A percentile compares a stretch with the other conserved stretches of the same genome.
Conservation (phyloP, 1,140 invertebrate species). For the Hypothenemus hampei region DNA sequence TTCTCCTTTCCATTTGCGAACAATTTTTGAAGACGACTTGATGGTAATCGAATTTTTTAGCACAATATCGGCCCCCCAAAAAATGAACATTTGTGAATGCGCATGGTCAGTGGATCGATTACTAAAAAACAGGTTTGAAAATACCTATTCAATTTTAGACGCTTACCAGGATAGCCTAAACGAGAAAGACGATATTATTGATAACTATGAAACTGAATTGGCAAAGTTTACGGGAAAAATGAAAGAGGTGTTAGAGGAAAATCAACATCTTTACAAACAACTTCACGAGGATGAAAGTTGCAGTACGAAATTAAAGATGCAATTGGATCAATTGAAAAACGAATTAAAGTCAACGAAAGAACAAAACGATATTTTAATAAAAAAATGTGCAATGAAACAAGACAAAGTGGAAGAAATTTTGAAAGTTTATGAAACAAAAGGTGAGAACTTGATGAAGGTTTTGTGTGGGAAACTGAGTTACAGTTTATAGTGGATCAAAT, state of each 20-base stretch:
- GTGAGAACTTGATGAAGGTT: constrained; percentile 28
- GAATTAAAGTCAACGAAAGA: constrained; percentile 56
- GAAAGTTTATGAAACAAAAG: constrained; percentile 55
- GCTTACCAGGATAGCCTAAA: constrained; percentile 61
- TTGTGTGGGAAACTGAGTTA: too few relatives aligned
- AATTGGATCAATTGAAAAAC: constrained; percentile 44
- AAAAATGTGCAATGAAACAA: constrained; percentile 51
- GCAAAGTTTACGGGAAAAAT: constrained; percentile 56
- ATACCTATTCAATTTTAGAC: constrained; percentile 52
- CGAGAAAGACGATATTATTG: constrained; percentile 62
- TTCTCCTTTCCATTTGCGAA: too few relatives aligned
- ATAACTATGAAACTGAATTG: constrained; percentile 56
- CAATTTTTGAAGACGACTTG: too few relatives aligned
- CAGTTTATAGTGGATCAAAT: constrained; percentile 50
- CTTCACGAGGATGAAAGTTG: constrained; percentile 49
- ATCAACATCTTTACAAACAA: constrained; percentile 53
- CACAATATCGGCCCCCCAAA: too few relatives aligned
- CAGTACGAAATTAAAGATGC: constrained; percentile 49
- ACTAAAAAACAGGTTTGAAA: too few relatives aligned
- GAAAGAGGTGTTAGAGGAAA: constrained; percentile 59
- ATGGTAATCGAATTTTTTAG: too few relatives aligned
- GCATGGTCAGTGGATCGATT: too few relatives aligned
- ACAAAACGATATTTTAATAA: constrained; percentile 54
- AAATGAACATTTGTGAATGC: too few relatives aligned
- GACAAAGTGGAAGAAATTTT: constrained; percentile 58